Conservation (phyloP, 2,888 invertebrate species). For the Polydrusus pterygomalis region DNA sequence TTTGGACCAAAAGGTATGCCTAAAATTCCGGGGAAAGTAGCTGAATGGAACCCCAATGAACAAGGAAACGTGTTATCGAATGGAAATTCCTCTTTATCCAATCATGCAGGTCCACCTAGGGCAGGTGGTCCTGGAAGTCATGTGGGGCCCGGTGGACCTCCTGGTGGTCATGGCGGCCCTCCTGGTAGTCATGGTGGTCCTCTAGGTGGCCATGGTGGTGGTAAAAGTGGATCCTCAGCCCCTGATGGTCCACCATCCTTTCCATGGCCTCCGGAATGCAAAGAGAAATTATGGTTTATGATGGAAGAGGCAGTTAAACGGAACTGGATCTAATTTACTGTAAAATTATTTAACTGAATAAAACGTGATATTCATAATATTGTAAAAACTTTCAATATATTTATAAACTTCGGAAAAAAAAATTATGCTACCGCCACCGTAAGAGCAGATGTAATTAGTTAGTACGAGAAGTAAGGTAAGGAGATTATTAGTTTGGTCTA, state of each 20-base stretch:
- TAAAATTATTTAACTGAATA: background rate
- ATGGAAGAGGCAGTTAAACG: conserved; percentile 37
- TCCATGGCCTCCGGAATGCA: background rate
- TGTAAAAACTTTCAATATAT: too few species aligned
- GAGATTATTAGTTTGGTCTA: too few species aligned
- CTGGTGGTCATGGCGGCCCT: too few species aligned
- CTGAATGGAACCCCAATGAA: conserved; percentile 36
- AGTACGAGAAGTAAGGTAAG: too few species aligned
- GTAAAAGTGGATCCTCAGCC: too few species aligned
- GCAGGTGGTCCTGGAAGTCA: background rate
- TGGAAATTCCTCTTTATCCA: background rate
- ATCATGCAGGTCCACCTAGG: conserved; percentile 7
- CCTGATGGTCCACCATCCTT: background rate
- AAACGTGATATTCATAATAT: background rate
- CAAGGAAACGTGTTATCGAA: background rate
- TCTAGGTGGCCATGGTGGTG: background rate
- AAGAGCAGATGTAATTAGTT: too few species aligned
- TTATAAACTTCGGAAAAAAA: too few species aligned
- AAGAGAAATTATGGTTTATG: conserved; percentile 43
- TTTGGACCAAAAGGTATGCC: conserved; percentile 49
- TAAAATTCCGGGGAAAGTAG: conserved; percentile 33
- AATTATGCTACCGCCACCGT: too few species aligned
- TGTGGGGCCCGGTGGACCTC: background rate
- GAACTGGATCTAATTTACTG: conserved; percentile 45
- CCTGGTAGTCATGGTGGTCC: background rate